Base-by-base conservation (phyloP, 2,797 vertebrate genomes). In the Sebastes hubbsi region DNA sequence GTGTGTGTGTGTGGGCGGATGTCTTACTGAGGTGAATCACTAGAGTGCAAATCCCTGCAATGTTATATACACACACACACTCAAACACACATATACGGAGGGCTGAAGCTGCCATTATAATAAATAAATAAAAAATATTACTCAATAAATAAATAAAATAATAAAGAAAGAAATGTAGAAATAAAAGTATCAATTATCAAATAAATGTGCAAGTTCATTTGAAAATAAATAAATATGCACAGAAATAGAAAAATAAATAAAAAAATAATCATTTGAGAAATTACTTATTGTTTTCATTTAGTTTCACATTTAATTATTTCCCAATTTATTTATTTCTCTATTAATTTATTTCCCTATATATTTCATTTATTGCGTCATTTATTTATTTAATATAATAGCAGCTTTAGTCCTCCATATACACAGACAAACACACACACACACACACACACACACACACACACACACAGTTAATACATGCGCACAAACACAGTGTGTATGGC, bases 41-140 rank as follows among this genome's bases (percentile, higher is more conserved):
- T 87, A 72, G 77, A 88, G 91, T 93, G 91, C 89, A 92, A 93
- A 94, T 92, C 83, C 91, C 86, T 91, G 92, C 92, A 86, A 91
- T 86, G 84, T 82, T 83, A 84, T 60, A 88, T 81, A 76, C 62
- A 82, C 74, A 25, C 59, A 62, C 70, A 42, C 29, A 56, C 71
- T 71, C 16, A 8, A 29, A 30, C 61, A 64, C 62, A 63, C n/a
- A 38, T 6, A 25, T 8, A 36, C 20, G 3, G 20, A 36, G 11
- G 32, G 34, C n/a, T 22, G 36, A 22, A 22, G 32, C 36, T 62
- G 30, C n/a, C 6, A 62, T 62, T 16, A 24, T 8, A 38, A 38
- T 13, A 38, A n/a, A 34, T 34, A 38, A n/a, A 11, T 11, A 4
- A 34, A 16, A 8, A 38, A 36, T 0, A 63, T 62, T n/a, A 63